A percentile compares a stretch with the other conserved stretches of the same genome.
phyloP scores from a whole-genome alignment of 2,113 vertebrate genomes.

The Zapus hudsonius region DNA sequence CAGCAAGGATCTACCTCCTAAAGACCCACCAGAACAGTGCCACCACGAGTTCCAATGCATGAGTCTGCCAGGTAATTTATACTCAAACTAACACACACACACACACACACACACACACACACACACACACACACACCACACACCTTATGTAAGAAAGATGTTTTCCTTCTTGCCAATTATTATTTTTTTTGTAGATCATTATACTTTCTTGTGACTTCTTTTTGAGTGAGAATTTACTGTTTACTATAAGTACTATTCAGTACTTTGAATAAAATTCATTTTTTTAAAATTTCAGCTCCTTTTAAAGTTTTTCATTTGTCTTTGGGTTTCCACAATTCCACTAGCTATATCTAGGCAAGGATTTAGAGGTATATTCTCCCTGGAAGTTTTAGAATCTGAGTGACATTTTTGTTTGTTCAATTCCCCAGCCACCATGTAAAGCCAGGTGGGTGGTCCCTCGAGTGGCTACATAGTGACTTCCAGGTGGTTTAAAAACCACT shows the following conservation, averaged over 20 bases:
- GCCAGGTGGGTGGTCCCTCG: background rate
- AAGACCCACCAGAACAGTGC: no score
- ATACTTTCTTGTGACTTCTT: background rate
- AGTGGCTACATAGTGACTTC: no score
- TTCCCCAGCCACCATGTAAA: no score
- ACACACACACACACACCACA: no score
- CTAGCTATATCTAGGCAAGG: background rate
- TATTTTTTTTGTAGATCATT: background rate
- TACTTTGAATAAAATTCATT: background rate
- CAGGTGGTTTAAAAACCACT: background rate
- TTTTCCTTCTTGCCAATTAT: background rate
- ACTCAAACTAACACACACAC: no score
- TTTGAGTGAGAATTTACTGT: background rate
- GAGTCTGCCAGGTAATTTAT: no score
- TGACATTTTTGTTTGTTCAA: background rate
- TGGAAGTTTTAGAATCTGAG: background rate
- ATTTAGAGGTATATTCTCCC: background rate
- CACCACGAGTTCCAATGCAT: no score
- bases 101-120: no score
- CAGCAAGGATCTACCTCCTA: no score
- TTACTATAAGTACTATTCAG: no score
- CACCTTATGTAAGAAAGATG: background rate
- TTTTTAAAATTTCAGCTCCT: background rate
- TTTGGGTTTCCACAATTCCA: background rate
- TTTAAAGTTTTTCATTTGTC: background rate